These are phyloP conservation scores for Antheraea pernyi DNA, from an alignment of 1,140 invertebrate species.

Conservation along the genomic window DNA sequence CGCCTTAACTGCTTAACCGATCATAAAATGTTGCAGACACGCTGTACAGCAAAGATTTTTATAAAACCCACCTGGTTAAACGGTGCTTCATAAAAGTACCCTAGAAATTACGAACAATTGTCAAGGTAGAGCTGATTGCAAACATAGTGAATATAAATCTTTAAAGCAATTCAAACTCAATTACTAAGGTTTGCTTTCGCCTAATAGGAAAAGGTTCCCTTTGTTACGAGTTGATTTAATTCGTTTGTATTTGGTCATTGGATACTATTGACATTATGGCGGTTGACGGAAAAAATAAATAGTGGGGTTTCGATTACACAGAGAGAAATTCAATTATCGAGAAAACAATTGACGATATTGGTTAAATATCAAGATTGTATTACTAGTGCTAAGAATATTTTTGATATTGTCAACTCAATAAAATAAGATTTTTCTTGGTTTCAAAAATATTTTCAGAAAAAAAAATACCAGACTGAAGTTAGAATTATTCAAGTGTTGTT, in stretches of 20 bases:
- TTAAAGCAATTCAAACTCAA: slow-evolving; percentile 71
- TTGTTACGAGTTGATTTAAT: slow-evolving; percentile 63
- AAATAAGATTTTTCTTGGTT: no score
- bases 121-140: slow-evolving; percentile 29
- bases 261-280: slow-evolving; percentile 37
- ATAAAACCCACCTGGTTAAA: no score
- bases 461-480: no score
- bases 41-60: no score
- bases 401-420: no score
- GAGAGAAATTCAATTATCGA: slow-evolving; percentile 1
- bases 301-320: slow-evolving; percentile 7
- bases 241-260: slow-evolving; percentile 52
- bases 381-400: background rate
- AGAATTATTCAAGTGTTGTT: no score
- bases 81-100: no score
- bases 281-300: slow-evolving; percentile 16
- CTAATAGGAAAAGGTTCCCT: slow-evolving; percentile 62
- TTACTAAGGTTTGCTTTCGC: slow-evolving; percentile 62
- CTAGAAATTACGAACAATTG: background rate
- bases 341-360: background rate
- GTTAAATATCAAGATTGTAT: background rate
- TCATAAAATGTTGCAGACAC: no score
- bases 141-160: slow-evolving; percentile 54
- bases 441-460: no score
- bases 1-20: no score